phyloP scores from a whole-genome alignment of 2,113 vertebrate genomes.

The Paracanthobrama guichenoti region DNA sequence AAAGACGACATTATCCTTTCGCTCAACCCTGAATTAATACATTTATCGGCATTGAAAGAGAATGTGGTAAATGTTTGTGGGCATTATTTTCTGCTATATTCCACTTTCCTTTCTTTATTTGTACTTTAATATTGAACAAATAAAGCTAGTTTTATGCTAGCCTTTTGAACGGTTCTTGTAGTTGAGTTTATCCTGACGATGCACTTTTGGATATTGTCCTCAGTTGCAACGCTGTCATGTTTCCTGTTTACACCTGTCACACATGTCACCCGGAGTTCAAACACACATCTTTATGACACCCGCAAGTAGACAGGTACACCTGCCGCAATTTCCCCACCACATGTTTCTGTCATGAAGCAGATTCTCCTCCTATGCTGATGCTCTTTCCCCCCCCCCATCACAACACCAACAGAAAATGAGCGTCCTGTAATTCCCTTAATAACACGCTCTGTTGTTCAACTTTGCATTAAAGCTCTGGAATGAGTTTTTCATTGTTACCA shows the following conservation, averaged over 20 bases:
- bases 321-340: conserved; percentile 38
- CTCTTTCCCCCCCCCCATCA: background rate
- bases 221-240: conserved; percentile 28
- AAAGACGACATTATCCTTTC: background rate
- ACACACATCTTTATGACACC: conserved; percentile 14
- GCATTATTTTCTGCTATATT: background rate
- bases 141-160: background rate
- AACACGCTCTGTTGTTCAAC: conserved; percentile 34
- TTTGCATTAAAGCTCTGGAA: conserved; percentile 64
- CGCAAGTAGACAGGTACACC: conserved; percentile 38
- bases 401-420: background rate
- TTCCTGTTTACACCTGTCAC: conserved; percentile 40
- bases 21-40: background rate
- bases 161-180: background rate
- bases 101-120: background rate
- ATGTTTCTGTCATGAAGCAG: conserved; percentile 40
- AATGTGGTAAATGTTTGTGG: background rate
- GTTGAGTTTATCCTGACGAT: conserved; percentile 19
- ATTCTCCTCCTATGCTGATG: conserved; percentile 13
- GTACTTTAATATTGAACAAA: background rate
- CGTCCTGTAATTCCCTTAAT: conserved; percentile 37
- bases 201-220: conserved; percentile 20
- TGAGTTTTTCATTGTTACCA: conserved; percentile 59
- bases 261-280: conserved; percentile 31
- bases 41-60: background rate